phyloP scores from a whole-genome alignment of 1,140 invertebrate genomes.

The Stegodyphus dumicola region DNA sequence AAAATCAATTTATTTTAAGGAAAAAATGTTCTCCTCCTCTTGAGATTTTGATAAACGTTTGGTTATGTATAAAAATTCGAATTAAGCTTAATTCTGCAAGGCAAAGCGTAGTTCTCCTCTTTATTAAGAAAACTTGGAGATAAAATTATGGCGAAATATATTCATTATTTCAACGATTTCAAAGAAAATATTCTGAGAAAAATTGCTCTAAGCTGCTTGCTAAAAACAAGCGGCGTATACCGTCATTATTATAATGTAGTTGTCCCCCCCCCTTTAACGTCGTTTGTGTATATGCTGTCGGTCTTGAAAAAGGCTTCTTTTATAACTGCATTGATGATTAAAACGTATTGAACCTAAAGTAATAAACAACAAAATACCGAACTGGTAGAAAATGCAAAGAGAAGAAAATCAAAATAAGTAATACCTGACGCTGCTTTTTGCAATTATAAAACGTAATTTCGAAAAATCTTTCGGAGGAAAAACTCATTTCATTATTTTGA shows the following conservation, averaged over 20 bases:
- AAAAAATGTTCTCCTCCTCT: background rate
- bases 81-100: constrained; percentile 38
- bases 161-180: constrained; percentile 39
- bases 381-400: background rate
- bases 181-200: background rate
- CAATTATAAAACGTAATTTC: constrained; percentile 60
- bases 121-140: constrained; percentile 30
- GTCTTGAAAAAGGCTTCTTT: constrained; percentile 29
- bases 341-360: constrained; percentile 57
- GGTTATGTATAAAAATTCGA: background rate
- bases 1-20: background rate
- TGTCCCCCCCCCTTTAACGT: background rate
- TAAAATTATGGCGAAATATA: constrained; percentile 53
- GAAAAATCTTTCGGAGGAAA: constrained; percentile 38
- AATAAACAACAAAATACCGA: constrained; percentile 51
- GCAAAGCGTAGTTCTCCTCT: constrained; percentile 12
- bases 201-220: constrained; percentile 33
- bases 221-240: constrained; percentile 30
- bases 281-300: background rate
- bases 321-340: constrained; percentile 52
- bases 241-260: constrained; percentile 40
- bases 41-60: constrained; percentile 28
- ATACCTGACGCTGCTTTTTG: constrained; percentile 33
- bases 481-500: constrained; percentile 55
- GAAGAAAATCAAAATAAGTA: constrained; percentile 34